These are phyloP conservation scores for Lobophora halterata DNA, from an alignment of 2,888 invertebrate genomes.

Conservation along the genomic window DNA sequence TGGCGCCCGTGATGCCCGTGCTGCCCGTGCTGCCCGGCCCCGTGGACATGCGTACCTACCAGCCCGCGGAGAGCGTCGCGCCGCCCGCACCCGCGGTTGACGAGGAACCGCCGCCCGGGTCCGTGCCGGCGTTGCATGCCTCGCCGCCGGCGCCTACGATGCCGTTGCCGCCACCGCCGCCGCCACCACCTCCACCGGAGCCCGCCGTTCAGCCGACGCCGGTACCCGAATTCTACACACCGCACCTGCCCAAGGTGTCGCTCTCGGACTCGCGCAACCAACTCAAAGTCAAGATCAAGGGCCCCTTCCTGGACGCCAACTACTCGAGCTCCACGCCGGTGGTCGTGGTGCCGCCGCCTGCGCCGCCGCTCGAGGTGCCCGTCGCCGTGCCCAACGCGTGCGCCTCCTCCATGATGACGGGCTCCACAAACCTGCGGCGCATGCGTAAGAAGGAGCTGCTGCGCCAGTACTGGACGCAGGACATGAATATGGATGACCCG, in stretches of 20 bases:
- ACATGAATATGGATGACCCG: slow-evolving; percentile 92
- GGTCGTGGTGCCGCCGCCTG: slow-evolving; percentile 75
- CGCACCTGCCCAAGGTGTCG: slow-evolving; percentile 84
- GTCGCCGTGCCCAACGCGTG: slow-evolving; percentile 63
- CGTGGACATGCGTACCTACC: slow-evolving; percentile 94
- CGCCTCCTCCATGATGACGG: slow-evolving; percentile 74
- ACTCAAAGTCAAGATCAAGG: slow-evolving; percentile 94
- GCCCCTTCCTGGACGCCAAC: slow-evolving; percentile 89
- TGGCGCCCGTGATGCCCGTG: slow-evolving; percentile 88
- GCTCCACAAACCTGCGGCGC: slow-evolving; percentile 88
- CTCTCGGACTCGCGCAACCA: slow-evolving; percentile 91
- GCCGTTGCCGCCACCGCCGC: slow-evolving; percentile 40
- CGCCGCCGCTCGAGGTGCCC: slow-evolving; percentile 55
- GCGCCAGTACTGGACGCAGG: slow-evolving; percentile 89
- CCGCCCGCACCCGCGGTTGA: slow-evolving; percentile 46
- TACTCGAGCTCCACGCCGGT: slow-evolving; percentile 84
- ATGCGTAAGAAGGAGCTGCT: slow-evolving; percentile 95
- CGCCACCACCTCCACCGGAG: slow-evolving; percentile 37
- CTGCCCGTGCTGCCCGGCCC: slow-evolving; percentile 91
- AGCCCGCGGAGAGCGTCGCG: slow-evolving; percentile 80
- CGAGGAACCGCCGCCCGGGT: slow-evolving; percentile 80
- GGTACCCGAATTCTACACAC: slow-evolving; percentile 46
- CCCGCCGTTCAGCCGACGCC: too few species aligned
- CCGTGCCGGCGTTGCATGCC: slow-evolving; percentile 82
- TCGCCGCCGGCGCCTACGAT: slow-evolving; percentile 76